phyloP scores from a whole-genome alignment of 2,113 vertebrate genomes.

The Chrysemys picta region DNA sequence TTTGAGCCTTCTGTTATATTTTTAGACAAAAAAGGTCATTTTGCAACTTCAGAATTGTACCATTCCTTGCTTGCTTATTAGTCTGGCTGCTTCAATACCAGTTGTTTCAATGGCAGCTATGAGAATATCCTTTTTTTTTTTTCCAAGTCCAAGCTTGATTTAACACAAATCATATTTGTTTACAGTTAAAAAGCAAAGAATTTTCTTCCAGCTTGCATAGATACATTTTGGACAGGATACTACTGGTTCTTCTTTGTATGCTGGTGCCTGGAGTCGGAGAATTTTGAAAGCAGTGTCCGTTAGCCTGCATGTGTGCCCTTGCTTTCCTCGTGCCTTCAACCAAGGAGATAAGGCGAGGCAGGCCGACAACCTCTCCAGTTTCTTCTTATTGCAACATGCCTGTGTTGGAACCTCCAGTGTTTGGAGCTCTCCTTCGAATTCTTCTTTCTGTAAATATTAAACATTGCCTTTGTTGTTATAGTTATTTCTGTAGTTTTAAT shows the following conservation, averaged over 20 bases:
- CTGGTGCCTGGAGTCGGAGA: background rate
- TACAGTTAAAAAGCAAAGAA: background rate
- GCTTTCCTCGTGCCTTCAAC: background rate
- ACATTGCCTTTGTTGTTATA: no score
- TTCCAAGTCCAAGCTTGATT: background rate
- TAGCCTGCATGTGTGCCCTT: background rate
- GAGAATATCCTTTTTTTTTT: background rate
- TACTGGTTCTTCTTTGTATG: background rate
- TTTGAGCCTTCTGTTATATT: background rate
- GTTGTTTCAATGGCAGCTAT: background rate
- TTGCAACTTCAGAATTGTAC: background rate
- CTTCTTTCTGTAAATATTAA: no score
- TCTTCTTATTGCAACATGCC: background rate
- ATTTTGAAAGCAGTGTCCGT: background rate
- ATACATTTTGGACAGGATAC: background rate
- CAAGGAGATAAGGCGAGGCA: background rate
- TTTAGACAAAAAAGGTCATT: background rate
- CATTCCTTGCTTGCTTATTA: background rate
- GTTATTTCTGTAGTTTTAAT: no score
- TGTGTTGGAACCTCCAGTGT: background rate
- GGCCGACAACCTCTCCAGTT: background rate
- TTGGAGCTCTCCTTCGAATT: no score
- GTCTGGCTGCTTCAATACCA: background rate
- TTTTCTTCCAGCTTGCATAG: background rate
- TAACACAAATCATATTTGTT: background rate